A percentile compares a stretch with the other conserved stretches of the same genome.
Evolutionary conservation across 2,888 invertebrate species (phyloP).

Genomic region (Campaea margaritaria): DNA sequence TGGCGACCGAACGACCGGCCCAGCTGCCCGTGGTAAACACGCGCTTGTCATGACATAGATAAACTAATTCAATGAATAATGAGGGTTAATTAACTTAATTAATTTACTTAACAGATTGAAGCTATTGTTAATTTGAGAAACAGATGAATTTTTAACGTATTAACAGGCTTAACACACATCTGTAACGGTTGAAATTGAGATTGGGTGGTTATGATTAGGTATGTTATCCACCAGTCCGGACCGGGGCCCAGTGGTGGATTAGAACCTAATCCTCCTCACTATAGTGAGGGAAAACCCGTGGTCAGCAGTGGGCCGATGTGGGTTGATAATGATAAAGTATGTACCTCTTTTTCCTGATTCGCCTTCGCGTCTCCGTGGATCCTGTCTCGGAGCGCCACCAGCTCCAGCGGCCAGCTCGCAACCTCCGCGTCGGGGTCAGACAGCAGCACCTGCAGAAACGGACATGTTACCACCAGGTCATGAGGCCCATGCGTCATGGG

Average conservation of each 20-base stretch:
- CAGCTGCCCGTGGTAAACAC: neutral
- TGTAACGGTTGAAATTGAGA: neutral
- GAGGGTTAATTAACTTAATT: conserved; percentile 30
- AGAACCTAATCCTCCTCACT: no score
- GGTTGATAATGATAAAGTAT: no score
- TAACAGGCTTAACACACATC: conserved; percentile 7
- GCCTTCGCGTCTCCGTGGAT: conserved; percentile 86
- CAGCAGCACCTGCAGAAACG: conserved; percentile 86
- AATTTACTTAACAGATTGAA: conserved; percentile 26
- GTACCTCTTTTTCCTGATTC: conserved; percentile 86
- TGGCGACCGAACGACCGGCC: neutral
- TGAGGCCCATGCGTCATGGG: neutral
- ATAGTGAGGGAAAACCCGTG: no score
- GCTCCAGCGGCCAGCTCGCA: conserved; percentile 90
- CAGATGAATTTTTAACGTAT: conserved; percentile 23
- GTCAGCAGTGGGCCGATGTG: no score
- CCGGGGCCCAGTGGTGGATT: no score
- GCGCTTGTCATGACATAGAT: conserved; percentile 20
- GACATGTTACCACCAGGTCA: neutral
- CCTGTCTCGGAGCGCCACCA: conserved; percentile 89
- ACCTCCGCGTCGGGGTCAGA: conserved; percentile 88
- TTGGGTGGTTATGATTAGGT: neutral
- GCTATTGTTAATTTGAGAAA: conserved; percentile 2
- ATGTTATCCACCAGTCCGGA: no score
- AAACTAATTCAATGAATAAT: conserved; percentile 18